A percentile compares a stretch with the other conserved stretches of the same genome.
Conservation (phyloP, 2,888 invertebrate genomes). For the Tuberolachnus salignus region DNA sequence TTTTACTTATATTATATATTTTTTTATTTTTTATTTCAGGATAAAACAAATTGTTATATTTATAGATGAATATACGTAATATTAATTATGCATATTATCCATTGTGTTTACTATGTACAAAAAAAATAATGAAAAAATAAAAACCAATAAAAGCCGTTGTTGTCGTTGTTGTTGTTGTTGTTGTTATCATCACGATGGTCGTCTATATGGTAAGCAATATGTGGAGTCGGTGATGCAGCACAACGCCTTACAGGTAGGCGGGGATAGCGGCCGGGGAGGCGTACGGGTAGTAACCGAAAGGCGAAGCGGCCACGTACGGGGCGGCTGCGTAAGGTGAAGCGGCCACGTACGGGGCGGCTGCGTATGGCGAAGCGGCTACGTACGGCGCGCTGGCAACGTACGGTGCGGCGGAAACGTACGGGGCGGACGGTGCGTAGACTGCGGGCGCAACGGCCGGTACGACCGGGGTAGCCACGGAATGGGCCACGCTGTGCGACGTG, state of each 20-base stretch:
- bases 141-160: no score
- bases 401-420: conserved; percentile 50
- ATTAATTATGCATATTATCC: no score
- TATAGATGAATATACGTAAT: neutral
- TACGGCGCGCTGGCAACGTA: conserved; percentile 56
- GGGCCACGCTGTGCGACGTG: conserved; percentile 53
- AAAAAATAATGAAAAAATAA: neutral
- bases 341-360: conserved; percentile 37
- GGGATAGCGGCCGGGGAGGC: conserved; percentile 68
- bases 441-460: conserved; percentile 50
- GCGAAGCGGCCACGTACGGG: conserved; percentile 41
- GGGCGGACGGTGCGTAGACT: conserved; percentile 46
- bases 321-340: conserved; percentile 34
- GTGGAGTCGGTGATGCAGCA: neutral
- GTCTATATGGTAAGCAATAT: conserved; percentile 47
- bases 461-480: conserved; percentile 52
- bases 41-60: neutral
- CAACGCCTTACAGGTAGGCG: conserved; percentile 63
- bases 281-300: conserved; percentile 52
- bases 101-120: neutral
- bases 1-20: neutral
- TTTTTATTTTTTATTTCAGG: neutral
- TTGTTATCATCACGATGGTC: neutral
- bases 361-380: conserved; percentile 27
- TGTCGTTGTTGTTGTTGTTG: neutral